Base-by-base conservation (phyloP, 2,113 vertebrate species). In the Glareola pratincola region DNA sequence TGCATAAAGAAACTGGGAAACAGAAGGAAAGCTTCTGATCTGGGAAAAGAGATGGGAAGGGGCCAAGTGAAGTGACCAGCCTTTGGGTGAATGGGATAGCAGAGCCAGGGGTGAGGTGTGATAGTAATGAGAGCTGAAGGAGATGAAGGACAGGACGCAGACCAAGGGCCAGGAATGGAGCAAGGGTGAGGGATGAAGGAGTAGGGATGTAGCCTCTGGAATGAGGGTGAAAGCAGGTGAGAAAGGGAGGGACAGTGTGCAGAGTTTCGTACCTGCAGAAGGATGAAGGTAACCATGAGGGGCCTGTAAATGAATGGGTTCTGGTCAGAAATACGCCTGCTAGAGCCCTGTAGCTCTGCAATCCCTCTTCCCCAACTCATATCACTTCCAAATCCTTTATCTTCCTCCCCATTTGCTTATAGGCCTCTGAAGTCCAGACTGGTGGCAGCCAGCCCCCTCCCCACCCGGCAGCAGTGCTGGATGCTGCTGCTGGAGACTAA, bases 311-410 rank as follows among this genome's bases (percentile, higher is more conserved):
- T 66, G 39, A 18, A 12, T 6, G 34, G 4, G 5, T 39, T 73
- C 71, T 79, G 45, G 16, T 15, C 67, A 76, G 51, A 66, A 79
- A 23, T 14, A 26, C 3, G 2, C 24, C 41, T 77, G 27, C 9
- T 18, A 43, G 48, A 67, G 74, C 9, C 4, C 54, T 88, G 66
- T 56, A 51, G 7, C 13, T 37, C 51, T 78, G 16, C 48, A 66
- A 9, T 30, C 64, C 15, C 17, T 66, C 34, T 54, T n/a, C 5
- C 24, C 5, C 37, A 43, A 0, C 11, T 8, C 20, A n/a, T 67
- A 41, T 47, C n/a, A 29, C 29, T 82, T 64, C 59, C 36, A 90
- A 34, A 17, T 84, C 41, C 36, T 60, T 48, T 59, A 0, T 48
- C 54, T 77, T 89, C 32, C 41, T 93, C 27, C 21, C 16, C 67